Base-by-base conservation (phyloP, 1,140 invertebrate genomes). In the Cyclina sinensis region DNA sequence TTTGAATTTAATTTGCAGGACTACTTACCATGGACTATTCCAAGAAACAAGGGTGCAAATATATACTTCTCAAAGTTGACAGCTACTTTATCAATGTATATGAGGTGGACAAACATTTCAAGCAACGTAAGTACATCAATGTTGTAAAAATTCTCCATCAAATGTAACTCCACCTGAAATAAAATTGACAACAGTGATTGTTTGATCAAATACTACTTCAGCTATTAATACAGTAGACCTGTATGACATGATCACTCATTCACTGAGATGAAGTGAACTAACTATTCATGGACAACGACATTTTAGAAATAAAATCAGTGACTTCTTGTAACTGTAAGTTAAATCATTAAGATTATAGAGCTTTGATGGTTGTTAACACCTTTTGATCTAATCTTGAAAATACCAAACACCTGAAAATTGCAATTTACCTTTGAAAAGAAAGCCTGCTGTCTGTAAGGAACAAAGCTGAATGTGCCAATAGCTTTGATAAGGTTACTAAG, bases 81-180 rank as follows among this genome's bases (percentile, higher is more conserved):
- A 35, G 74, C 24, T 18, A 54, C 24, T 78, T 54, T 78, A 46
- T 78, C 48, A 30, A 78, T 30, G 32, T 78, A 78, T 0, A 78
- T 78, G 0, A 78, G 74, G 37, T 78, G 27, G 1, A 51, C 74
- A 57, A 78, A 57, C 46, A 54, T 78, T 12, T 78, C 48, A 5
- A 78, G 48, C 18, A 57, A 30, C 9, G 27, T 30, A 3, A 48
- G 46, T 16, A 78, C 27, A 21, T 54, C 48, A 32, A 78, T 78
- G 46, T 78, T 78, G 74, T 78, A 54, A 54, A 78, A 78, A 48
- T 78, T 78, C 48, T 78, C 27, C 43, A 32, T 78, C 27, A 78
- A 37, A 54, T 51, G 46, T 11, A 51, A 18, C 30, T 78, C 74
- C 0, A 78, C 46, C 74, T 78, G 74, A 32, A 78, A 54, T 18